A percentile compares a stretch with the other conserved stretches of the same genome.
Evolutionary conservation across 2,888 invertebrate genomes (phyloP).

Genomic region (Notodonta dromedarius): DNA sequence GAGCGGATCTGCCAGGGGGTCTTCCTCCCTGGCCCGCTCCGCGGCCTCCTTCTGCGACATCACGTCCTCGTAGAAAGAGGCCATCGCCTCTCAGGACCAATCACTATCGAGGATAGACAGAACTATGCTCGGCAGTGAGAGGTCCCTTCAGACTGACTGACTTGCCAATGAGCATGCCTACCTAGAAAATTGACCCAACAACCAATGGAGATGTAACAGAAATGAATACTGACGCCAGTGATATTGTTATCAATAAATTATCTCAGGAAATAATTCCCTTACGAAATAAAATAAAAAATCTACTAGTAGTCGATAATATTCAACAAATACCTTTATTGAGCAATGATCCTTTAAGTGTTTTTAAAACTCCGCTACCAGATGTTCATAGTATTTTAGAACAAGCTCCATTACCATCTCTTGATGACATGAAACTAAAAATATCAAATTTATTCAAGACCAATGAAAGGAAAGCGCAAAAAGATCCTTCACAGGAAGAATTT

Average conservation of each 20-base stretch:
- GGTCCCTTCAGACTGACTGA: too few species aligned
- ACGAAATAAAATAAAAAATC: constrained; percentile 22
- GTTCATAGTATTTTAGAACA: constrained; percentile 33
- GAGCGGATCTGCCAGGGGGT: too few species aligned
- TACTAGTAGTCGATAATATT: constrained; percentile 29
- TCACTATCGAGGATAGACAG: too few species aligned
- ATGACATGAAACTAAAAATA: constrained; percentile 44
- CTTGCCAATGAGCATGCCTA: neutral
- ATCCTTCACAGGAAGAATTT: constrained; percentile 24
- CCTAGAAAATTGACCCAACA: neutral
- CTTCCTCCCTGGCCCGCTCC: too few species aligned
- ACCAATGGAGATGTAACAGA: constrained; percentile 29
- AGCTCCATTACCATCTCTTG: constrained; percentile 42
- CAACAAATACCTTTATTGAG: constrained; percentile 32
- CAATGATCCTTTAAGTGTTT: constrained; percentile 21
- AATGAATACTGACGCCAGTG: constrained; percentile 55
- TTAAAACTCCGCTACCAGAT: constrained; percentile 20
- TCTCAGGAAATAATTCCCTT: constrained; percentile 24
- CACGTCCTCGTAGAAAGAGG: too few species aligned
- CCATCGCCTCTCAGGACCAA: too few species aligned
- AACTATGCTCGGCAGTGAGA: too few species aligned
- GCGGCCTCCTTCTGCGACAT: too few species aligned
- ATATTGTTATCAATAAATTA: constrained; percentile 38
- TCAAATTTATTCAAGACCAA: constrained; percentile 43
- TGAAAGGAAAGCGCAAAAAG: constrained; percentile 24